A percentile compares a stretch with the other conserved stretches of the same genome.
These are phyloP conservation scores for Papilio demoleus DNA, from an alignment of 2,888 invertebrate species.

Conservation along the genomic window DNA sequence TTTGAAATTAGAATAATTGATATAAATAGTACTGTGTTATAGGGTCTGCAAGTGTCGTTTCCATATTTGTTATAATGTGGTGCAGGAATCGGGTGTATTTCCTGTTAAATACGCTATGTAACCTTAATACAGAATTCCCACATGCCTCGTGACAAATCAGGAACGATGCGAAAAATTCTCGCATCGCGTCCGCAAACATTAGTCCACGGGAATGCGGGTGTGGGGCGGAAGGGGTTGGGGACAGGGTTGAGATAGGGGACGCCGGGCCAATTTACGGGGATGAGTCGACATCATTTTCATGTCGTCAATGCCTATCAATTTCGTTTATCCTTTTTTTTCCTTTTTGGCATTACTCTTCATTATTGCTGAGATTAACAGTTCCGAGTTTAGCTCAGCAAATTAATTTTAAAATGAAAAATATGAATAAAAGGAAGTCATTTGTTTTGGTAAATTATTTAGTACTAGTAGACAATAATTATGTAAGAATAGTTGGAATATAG, in stretches of 20 bases:
- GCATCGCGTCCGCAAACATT: conserved; percentile 51
- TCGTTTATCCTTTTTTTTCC: conserved; percentile 20
- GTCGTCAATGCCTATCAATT: conserved; percentile 28
- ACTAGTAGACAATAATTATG: no score
- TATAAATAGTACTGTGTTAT: no score
- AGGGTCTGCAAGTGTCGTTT: no score
- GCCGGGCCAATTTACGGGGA: conserved; percentile 50
- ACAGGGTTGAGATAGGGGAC: conserved; percentile 3
- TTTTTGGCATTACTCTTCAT: neutral
- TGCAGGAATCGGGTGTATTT: neutral
- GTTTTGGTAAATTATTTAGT: no score
- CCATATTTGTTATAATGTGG: neutral
- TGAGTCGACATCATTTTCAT: conserved; percentile 46
- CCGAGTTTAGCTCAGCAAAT: no score
- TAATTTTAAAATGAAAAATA: no score
- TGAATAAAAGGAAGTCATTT: no score
- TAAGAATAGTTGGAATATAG: no score
- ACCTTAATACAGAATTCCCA: conserved; percentile 16
- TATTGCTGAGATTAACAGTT: neutral
- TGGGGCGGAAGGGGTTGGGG: conserved; percentile 43
- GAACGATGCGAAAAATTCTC: conserved; percentile 29
- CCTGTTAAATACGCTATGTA: neutral
- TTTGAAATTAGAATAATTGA: no score
- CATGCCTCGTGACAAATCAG: conserved; percentile 24
- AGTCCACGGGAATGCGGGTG: conserved; percentile 49